Base-by-base conservation (phyloP, 2,888 invertebrate genomes). In the Cephus runcator region DNA sequence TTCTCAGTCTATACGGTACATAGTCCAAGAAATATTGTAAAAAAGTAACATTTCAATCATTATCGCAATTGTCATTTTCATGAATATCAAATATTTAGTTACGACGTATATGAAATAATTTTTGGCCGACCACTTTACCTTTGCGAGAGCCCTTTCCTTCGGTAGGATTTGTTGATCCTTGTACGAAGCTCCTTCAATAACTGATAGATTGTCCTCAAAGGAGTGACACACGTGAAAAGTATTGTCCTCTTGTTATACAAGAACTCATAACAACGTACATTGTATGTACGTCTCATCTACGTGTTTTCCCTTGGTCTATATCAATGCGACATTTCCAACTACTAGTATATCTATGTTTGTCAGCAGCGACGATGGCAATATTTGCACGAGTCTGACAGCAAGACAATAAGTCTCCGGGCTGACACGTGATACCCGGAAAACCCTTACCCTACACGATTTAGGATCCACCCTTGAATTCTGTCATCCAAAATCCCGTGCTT, bases 361-460 rank as follows among this genome's bases (percentile, higher is more conserved):
- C 83, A 85, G 80, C 83, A 81, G 86, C 88, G 86, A 87, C 85
- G 89, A 88, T 89, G 89, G 88, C 88, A 89, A 90, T 90, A 89
- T 90, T 90, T 90, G 90, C 88, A 81, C 87, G 87, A 84, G 84
- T 81, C 86, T 88, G 90, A 89, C 88, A 87, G 87, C 85, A 87
- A 87, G 89, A 90, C 90, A 90, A 90, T 90, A 86, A 88, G 87
- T 85, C 86, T 87, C 87, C 23, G 86, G 87, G 85, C 87, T 85
- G 83, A 85, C 87, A 83, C 84, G 85, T 86, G 86, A 87, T 87
- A 87, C 85, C 87, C 87, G 85, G 86, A 85, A 84, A 84, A 83
- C 81, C 83, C 83, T 82, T 71, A 31, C 71, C 79, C 81, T 84
- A 78, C 81, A 83, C 85, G 81, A 86, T 85, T 86, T 80, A 83